Evolutionary conservation across 1,140 invertebrate genomes (phyloP).

Genomic region (Akabosia matsudoensis): DNA sequence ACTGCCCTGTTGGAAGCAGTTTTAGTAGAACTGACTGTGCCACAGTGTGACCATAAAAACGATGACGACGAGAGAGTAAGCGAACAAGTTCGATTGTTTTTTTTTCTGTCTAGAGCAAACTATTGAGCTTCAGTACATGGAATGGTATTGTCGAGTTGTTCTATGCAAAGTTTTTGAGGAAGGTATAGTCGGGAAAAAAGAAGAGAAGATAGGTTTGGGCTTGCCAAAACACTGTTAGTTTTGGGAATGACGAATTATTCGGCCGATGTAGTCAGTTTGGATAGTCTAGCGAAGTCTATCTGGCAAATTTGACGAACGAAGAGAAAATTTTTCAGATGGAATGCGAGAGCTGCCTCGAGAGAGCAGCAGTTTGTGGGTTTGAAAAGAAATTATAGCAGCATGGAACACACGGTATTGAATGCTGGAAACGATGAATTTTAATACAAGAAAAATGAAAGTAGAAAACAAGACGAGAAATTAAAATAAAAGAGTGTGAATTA

Average conservation of each 20-base stretch:
- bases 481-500: too few relatives aligned
- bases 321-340: background rate
- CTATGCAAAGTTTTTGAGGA: background rate
- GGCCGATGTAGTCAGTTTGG: background rate
- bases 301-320: background rate
- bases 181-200: background rate
- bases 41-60: background rate
- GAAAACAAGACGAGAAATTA: too few relatives aligned
- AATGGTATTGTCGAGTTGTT: background rate
- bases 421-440: too few relatives aligned
- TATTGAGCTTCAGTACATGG: background rate
- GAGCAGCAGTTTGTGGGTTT: too few relatives aligned
- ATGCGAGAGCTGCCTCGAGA: too few relatives aligned
- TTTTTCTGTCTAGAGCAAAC: background rate
- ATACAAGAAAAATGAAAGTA: too few relatives aligned
- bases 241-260: too few relatives aligned
- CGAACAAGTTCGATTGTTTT: background rate
- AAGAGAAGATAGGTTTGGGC: too few relatives aligned
- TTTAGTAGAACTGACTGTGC: too few relatives aligned
- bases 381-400: too few relatives aligned
- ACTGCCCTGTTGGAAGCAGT: background rate
- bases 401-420: too few relatives aligned
- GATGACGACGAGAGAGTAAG: background rate
- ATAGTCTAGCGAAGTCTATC: background rate
- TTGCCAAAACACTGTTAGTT: too few relatives aligned